Evolutionary conservation across 2,113 vertebrate species (phyloP).

Genomic region (Platysteira castanea): DNA sequence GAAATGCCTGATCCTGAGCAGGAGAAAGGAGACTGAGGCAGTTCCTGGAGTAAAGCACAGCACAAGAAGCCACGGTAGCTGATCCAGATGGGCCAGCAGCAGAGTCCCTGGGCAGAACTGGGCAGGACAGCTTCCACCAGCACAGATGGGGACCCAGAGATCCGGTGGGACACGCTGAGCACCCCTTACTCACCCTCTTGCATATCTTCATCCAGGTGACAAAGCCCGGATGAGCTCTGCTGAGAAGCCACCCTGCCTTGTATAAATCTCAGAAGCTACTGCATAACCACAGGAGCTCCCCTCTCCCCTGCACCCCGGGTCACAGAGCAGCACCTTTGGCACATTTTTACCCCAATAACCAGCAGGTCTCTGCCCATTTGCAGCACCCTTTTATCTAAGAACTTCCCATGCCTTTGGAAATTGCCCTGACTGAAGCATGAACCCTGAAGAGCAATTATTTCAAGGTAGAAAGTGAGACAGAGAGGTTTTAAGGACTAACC

Average conservation of each 20-base stretch:
- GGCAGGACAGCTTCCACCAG: neutral
- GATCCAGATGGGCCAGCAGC: neutral
- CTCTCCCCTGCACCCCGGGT: rapidly evolving
- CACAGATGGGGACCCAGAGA: rapidly evolving
- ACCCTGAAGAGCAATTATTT: conserved; percentile 10
- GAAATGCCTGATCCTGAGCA: neutral
- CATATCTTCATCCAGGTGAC: rapidly evolving
- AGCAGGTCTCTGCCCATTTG: neutral
- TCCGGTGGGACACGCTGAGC: rapidly evolving
- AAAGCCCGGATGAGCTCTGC: neutral
- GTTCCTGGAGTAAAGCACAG: rapidly evolving
- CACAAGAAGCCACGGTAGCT: rapidly evolving
- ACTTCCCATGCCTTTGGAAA: neutral
- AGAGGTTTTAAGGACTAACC: neutral
- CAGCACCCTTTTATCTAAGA: neutral
- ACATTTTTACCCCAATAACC: neutral
- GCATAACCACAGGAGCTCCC: neutral
- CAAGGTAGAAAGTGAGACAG: neutral
- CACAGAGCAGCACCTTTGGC: neutral
- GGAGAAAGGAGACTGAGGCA: rapidly evolving
- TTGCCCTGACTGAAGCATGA: neutral
- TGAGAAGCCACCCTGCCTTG: neutral
- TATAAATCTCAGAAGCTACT: rapidly evolving
- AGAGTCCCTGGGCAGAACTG: neutral
- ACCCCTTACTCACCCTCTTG: neutral